These are phyloP conservation scores for Anthopleura xanthogrammica DNA, from an alignment of 92 coral and sea anemone genomes.

Conservation along the genomic window DNA sequence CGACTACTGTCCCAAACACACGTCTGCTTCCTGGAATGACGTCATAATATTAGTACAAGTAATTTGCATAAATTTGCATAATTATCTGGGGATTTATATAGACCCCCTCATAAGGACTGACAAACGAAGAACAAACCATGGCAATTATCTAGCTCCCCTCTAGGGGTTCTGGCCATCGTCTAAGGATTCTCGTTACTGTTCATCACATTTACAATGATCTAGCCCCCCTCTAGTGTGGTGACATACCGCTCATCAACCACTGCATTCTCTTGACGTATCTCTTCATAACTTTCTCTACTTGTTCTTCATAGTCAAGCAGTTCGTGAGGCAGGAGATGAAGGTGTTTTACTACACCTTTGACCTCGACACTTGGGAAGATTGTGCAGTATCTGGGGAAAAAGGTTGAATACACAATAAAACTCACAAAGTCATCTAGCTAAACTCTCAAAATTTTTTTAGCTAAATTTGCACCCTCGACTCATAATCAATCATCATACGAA, in stretches of 20 bases:
- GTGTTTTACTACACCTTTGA: constrained; percentile 95
- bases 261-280: constrained; percentile 95
- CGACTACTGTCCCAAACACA: constrained; percentile 93
- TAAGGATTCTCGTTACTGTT: background rate
- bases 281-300: constrained; percentile 90
- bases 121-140: no score
- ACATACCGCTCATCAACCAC: constrained; percentile 97
- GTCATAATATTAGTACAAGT: background rate
- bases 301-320: constrained; percentile 93
- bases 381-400: constrained; percentile 71
- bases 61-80: background rate
- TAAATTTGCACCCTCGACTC: no score
- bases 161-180: background rate
- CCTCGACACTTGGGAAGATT: constrained; percentile 94
- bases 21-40: constrained; percentile 75
- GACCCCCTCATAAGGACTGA: no score
- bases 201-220: no score
- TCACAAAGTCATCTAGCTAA: background rate
- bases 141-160: background rate
- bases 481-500: no score
- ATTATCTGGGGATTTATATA: no score
- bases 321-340: constrained; percentile 90
- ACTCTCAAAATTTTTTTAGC: no score
- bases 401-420: background rate
- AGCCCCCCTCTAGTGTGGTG: background rate